Evolutionary conservation across 1,140 invertebrate genomes (phyloP).

Genomic region (Theocolax elegans): DNA sequence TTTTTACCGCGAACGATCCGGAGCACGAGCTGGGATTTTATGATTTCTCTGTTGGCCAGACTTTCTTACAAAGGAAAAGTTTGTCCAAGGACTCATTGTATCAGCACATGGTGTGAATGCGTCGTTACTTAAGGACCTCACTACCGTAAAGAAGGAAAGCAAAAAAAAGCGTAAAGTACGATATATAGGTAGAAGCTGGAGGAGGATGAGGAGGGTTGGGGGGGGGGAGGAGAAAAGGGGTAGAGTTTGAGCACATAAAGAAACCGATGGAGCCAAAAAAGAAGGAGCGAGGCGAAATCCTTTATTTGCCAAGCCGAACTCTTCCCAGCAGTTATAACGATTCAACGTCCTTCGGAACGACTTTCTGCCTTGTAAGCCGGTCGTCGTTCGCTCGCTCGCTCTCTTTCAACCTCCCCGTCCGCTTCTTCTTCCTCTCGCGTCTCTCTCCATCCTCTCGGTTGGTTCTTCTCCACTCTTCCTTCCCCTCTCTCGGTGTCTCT

Average conservation of each 20-base stretch:
- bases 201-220: neutral
- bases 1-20: no score
- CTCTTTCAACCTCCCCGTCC: neutral
- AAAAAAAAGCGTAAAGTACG: neutral
- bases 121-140: neutral
- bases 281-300: conserved; percentile 9
- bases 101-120: neutral
- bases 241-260: no score
- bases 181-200: neutral
- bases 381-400: neutral
- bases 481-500: neutral
- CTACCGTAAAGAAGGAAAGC: neutral
- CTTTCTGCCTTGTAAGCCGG: neutral
- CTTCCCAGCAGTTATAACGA: conserved; percentile 11
- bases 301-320: conserved; percentile 13
- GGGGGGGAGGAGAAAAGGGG: no score
- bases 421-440: neutral
- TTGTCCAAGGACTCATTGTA: neutral
- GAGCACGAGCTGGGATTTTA: no score
- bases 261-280: no score
- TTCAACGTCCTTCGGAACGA: conserved; percentile 19
- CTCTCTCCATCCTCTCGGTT: neutral
- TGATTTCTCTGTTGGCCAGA: no score
- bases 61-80: neutral
- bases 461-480: neutral